Evolutionary conservation across 2,888 invertebrate species (phyloP).

Genomic region (Philhelius pedissequus): DNA sequence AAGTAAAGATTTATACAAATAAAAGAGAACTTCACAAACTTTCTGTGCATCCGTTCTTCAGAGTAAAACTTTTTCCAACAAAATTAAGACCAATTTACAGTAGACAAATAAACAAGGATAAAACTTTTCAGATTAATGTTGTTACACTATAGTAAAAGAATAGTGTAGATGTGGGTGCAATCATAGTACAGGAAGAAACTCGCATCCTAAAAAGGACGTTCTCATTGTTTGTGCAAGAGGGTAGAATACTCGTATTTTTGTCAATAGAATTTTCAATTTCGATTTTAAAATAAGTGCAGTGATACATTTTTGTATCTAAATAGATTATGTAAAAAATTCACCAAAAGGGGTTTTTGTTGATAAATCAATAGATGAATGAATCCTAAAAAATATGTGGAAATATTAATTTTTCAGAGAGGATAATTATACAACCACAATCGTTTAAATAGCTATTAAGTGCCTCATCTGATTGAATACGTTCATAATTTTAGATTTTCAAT

Average conservation of each 20-base stretch:
- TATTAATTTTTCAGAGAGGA: not conserved
- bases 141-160: slow-evolving; percentile 33
- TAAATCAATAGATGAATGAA: not conserved
- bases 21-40: slow-evolving; percentile 47
- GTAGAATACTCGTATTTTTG: not conserved
- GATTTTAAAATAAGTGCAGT: not conserved
- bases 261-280: slow-evolving; percentile 14
- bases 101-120: slow-evolving; percentile 67
- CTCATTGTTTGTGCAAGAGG: not conserved
- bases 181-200: not conserved
- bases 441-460: not conserved
- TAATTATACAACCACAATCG: not conserved
- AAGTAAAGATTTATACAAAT: slow-evolving; percentile 42
- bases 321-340: too few relatives aligned
- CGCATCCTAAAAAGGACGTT: not conserved
- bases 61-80: slow-evolving; percentile 46
- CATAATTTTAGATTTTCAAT: not conserved
- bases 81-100: slow-evolving; percentile 68
- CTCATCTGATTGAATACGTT: not conserved
- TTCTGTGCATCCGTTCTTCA: slow-evolving; percentile 37
- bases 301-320: too few relatives aligned
- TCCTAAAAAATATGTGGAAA: not conserved
- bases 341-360: too few relatives aligned
- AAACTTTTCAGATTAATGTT: slow-evolving; percentile 67
- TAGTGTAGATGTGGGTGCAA: slow-evolving; percentile 9